Evolutionary conservation across 2,113 vertebrate genomes (phyloP).

Genomic region (Alligator mississippiensis): DNA sequence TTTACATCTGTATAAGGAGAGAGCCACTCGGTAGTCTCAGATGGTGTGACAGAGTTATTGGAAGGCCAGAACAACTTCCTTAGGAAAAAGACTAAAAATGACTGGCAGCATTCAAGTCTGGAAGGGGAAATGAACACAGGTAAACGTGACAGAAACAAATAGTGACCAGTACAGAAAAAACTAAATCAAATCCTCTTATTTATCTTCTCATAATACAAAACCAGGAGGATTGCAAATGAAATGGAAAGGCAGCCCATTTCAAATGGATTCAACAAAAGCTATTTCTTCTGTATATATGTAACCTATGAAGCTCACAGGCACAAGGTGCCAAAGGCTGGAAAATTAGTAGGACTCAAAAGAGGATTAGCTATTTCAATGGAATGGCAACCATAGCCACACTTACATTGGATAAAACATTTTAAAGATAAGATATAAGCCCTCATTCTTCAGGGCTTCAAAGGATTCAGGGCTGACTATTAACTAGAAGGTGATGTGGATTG

Average conservation of each 20-base stretch:
- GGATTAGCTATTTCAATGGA: background rate
- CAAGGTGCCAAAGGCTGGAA: rapidly evolving
- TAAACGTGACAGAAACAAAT: rapidly evolving
- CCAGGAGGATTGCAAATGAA: background rate
- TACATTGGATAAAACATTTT: background rate
- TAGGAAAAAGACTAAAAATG: background rate
- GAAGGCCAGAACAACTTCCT: background rate
- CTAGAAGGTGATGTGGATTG: background rate
- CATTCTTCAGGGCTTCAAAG: background rate
- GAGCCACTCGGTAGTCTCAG: background rate
- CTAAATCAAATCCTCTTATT: background rate
- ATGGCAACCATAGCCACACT: background rate
- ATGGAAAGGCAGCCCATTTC: background rate
- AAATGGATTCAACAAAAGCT: background rate
- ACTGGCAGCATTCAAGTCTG: background rate
- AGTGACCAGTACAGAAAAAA: too few species aligned
- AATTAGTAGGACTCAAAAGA: background rate
- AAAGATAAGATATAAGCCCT: rapidly evolving
- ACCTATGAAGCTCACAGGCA: background rate
- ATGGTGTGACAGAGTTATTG: background rate
- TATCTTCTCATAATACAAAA: background rate
- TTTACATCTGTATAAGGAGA: background rate
- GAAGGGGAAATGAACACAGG: background rate
- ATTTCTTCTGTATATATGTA: background rate
- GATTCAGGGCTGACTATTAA: background rate